Evolutionary conservation across 2,888 invertebrate species (phyloP).

Genomic region (Watsonalla cultraria): DNA sequence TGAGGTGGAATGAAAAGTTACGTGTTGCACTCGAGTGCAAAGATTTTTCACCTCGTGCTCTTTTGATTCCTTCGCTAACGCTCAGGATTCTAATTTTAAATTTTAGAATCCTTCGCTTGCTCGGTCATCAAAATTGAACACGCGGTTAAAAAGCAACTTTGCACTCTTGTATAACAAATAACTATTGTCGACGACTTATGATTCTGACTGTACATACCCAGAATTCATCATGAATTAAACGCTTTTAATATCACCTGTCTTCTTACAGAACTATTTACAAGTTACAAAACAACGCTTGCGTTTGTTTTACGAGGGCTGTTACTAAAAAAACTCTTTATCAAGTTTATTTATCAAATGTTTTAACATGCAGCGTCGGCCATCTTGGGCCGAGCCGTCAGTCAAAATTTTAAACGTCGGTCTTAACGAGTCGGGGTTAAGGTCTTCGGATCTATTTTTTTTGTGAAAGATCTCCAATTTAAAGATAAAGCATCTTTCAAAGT

Average conservation of each 20-base stretch:
- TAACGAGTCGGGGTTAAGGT: conserved; percentile 7
- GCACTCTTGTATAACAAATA: too few relatives aligned
- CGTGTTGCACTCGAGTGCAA: too few relatives aligned
- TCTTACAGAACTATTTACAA: conserved; percentile 21
- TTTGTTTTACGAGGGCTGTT: conserved; percentile 38
- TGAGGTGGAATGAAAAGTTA: too few relatives aligned
- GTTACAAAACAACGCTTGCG: conserved; percentile 33
- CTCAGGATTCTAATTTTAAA: too few relatives aligned
- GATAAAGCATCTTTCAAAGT: neutral
- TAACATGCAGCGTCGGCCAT: conserved; percentile 18
- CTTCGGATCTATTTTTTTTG: neutral
- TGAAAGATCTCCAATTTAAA: neutral
- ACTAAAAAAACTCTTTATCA: conserved; percentile 35
- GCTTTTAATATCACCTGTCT: conserved; percentile 21
- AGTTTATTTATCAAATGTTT: conserved; percentile 37
- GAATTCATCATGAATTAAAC: conserved; percentile 4
- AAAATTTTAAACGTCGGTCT: conserved; percentile 26
- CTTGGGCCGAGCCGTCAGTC: conserved; percentile 27
- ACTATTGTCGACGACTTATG: too few relatives aligned
- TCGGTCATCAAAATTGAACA: too few relatives aligned
- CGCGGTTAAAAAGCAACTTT: too few relatives aligned
- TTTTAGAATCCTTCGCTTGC: too few relatives aligned
- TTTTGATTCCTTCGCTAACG: too few relatives aligned
- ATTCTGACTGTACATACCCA: too few relatives aligned
- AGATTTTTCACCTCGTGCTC: too few relatives aligned